Evolutionary conservation across 1,140 invertebrate species (phyloP).

Genomic region (Ectropis grisescens): DNA sequence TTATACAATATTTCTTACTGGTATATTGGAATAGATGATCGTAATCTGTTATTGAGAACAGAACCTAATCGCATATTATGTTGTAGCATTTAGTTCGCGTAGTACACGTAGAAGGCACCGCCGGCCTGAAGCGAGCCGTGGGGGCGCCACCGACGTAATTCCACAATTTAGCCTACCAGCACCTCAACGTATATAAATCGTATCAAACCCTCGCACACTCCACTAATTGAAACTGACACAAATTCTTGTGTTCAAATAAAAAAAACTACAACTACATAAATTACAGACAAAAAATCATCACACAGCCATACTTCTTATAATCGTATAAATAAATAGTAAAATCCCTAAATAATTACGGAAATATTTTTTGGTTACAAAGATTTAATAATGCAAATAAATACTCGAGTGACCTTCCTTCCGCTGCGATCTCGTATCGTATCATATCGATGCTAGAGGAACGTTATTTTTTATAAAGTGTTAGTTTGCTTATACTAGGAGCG

Average conservation of each 20-base stretch:
- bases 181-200: slow-evolving; percentile 30
- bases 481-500: slow-evolving; percentile 8
- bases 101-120: no score
- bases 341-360: slow-evolving; percentile 35
- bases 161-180: slow-evolving; percentile 33
- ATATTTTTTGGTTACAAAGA: slow-evolving; percentile 43
- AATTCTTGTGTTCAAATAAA: no score
- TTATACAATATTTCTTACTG: no score
- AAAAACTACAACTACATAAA: slow-evolving; percentile 17
- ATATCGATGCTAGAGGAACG: slow-evolving; percentile 33
- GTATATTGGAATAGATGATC: no score
- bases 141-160: no score
- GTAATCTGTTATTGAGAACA: no score
- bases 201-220: slow-evolving; percentile 15
- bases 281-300: slow-evolving; percentile 20
- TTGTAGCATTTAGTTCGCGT: no score
- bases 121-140: no score
- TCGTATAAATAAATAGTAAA: slow-evolving; percentile 9
- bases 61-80: no score
- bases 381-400: slow-evolving; percentile 38
- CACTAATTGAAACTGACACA: neutral
- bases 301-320: slow-evolving; percentile 24
- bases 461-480: slow-evolving; percentile 16
- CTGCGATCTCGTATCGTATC: slow-evolving; percentile 1
- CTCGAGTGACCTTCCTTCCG: slow-evolving; percentile 14